phyloP scores from a whole-genome alignment of 2,888 invertebrate species.

The Papilio elwesi region DNA sequence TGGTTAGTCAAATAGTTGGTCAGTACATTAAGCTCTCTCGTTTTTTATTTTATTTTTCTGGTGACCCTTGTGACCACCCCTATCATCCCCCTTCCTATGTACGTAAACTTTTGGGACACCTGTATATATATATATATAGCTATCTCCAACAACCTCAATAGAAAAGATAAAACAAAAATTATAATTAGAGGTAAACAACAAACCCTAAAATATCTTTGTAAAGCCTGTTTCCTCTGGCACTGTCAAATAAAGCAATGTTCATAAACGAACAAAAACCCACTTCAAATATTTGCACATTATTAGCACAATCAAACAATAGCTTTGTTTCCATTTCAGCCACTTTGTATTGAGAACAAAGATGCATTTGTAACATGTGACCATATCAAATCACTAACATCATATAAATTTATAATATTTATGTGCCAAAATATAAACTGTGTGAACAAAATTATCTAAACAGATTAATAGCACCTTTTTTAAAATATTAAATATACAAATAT shows the following conservation, averaged over 20 bases:
- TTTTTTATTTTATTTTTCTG: too few relatives aligned
- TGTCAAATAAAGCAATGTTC: slow-evolving; percentile 6
- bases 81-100: too few relatives aligned
- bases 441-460: background rate
- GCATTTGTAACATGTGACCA: slow-evolving; percentile 18
- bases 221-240: slow-evolving; percentile 5
- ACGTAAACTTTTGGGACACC: too few relatives aligned
- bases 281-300: slow-evolving; percentile 18
- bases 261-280: slow-evolving; percentile 5
- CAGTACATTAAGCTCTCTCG: too few relatives aligned
- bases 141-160: background rate
- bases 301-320: slow-evolving; percentile 31
- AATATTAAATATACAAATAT: too few relatives aligned
- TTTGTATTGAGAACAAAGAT: slow-evolving; percentile 36
- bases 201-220: slow-evolving; percentile 16
- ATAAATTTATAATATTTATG: slow-evolving; percentile 10
- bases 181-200: slow-evolving; percentile 5
- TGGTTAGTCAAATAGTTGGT: too few relatives aligned
- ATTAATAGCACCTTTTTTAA: too few relatives aligned
- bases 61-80: too few relatives aligned
- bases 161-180: background rate
- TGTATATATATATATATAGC: too few relatives aligned
- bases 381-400: background rate
- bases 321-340: slow-evolving; percentile 35
- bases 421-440: background rate